Evolutionary conservation across 2,797 vertebrate species (phyloP).

Genomic region (Serranus cabrilla): DNA sequence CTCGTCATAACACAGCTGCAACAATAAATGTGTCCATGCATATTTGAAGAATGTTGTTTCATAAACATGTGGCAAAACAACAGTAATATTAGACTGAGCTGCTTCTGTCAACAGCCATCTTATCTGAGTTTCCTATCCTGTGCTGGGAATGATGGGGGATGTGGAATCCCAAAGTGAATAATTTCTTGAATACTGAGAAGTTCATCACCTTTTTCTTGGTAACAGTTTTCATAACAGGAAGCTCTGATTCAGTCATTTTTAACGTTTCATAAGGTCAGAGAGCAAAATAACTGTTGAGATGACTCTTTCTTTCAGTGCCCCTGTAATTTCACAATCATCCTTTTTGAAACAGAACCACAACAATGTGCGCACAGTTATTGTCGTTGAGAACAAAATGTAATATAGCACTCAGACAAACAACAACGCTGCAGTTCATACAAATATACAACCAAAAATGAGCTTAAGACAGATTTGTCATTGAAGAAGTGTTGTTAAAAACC

Average conservation of each 20-base stretch:
- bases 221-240: constrained; percentile 54
- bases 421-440: background rate
- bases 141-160: background rate
- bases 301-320: background rate
- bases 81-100: background rate
- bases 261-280: background rate
- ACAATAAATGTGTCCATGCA: background rate
- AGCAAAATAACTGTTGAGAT: background rate
- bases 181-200: background rate
- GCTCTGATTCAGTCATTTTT: background rate
- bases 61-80: background rate
- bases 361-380: background rate
- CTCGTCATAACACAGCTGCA: background rate
- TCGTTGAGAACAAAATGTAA: background rate
- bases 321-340: constrained; percentile 49
- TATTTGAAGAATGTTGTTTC: background rate
- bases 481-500: background rate
- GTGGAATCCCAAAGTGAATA: constrained; percentile 34
- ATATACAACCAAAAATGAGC: background rate
- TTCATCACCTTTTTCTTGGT: fast-evolving
- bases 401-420: background rate
- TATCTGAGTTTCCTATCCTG: background rate
- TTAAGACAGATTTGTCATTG: background rate
- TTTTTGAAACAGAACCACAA: constrained; percentile 32
- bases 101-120: background rate